Conservation (phyloP, 2,888 invertebrate genomes). For the Dioctria linearis region DNA sequence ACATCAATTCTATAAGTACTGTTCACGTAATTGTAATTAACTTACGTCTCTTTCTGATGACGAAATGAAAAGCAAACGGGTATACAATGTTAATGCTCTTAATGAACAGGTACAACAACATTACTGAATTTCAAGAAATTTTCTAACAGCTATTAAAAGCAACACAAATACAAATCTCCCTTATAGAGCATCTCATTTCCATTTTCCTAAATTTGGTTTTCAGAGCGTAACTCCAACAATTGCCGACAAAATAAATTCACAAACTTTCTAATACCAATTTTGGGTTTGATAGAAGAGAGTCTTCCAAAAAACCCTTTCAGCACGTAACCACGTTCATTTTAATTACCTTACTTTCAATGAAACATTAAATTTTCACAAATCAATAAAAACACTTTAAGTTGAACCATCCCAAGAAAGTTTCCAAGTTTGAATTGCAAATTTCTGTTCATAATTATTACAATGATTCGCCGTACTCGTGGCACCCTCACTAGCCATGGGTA, state of each 20-base stretch:
- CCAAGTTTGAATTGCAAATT: conserved; percentile 10
- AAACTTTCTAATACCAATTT: neutral
- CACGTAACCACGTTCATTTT: neutral
- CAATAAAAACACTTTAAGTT: conserved; percentile 9
- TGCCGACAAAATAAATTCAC: neutral
- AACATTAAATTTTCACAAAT: conserved; percentile 24
- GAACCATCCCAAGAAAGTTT: neutral
- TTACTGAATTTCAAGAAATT: too few species aligned
- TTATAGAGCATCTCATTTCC: too few species aligned
- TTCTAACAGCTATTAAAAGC: too few species aligned
- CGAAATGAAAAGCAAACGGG: too few species aligned
- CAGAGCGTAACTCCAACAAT: neutral
- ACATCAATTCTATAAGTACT: too few species aligned
- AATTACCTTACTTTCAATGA: conserved; percentile 1
- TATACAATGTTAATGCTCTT: too few species aligned
- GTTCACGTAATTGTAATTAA: too few species aligned
- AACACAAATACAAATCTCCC: too few species aligned
- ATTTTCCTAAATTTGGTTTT: too few species aligned
- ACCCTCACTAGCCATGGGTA: neutral
- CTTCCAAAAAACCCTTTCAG: neutral
- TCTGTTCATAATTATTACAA: conserved; percentile 11
- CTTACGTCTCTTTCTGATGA: too few species aligned
- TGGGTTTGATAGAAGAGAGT: neutral
- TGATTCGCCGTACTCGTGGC: neutral
- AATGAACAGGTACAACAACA: too few species aligned